These are phyloP conservation scores for Ranitomeya variabilis DNA, from an alignment of 2,113 vertebrate species.

Conservation along the genomic window DNA sequence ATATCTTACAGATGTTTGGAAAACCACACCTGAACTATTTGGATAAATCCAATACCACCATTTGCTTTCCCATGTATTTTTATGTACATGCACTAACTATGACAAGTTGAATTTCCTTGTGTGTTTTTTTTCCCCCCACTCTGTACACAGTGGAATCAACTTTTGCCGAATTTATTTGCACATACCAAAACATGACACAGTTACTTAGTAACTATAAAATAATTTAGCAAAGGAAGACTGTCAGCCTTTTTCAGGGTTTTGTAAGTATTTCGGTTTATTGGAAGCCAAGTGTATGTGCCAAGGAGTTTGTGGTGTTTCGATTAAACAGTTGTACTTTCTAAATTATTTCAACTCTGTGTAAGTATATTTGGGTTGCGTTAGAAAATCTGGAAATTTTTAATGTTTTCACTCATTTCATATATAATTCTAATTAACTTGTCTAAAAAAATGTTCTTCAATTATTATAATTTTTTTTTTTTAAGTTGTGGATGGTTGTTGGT, in stretches of 20 bases:
- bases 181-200: slow-evolving; percentile 54
- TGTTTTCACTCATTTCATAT: background rate
- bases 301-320: slow-evolving; percentile 1
- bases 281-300: slow-evolving; percentile 3
- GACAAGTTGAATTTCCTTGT: background rate
- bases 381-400: slow-evolving; percentile 1
- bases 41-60: background rate
- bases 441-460: background rate
- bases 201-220: slow-evolving; percentile 58
- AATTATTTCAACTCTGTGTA: slow-evolving; percentile 49
- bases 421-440: background rate
- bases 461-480: no score
- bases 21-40: slow-evolving; percentile 29
- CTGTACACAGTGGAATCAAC: background rate
- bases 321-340: slow-evolving; percentile 42
- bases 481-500: background rate
- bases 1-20: background rate
- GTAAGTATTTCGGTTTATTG: slow-evolving; percentile 23
- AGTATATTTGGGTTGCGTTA: slow-evolving; percentile 28
- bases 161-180: slow-evolving; percentile 50
- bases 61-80: background rate
- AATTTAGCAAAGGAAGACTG: slow-evolving; percentile 39
- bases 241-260: slow-evolving; percentile 43
- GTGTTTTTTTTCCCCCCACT: background rate
- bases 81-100: slow-evolving; percentile 44